These are phyloP conservation scores for Ploceus nigricollis DNA, from an alignment of 2,113 vertebrate species.

Conservation along the genomic window DNA sequence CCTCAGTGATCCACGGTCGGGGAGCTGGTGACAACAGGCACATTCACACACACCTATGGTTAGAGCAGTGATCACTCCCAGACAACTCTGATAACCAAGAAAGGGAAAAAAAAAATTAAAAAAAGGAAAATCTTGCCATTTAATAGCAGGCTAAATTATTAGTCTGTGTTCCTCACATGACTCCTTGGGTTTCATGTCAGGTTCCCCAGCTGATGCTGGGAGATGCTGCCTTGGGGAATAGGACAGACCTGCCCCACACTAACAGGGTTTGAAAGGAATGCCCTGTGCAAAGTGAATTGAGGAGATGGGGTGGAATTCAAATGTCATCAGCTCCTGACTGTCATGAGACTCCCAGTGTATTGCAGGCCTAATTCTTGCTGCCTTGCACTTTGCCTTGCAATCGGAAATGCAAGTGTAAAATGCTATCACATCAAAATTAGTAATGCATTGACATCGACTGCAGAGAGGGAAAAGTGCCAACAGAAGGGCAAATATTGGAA, in stretches of 20 bases:
- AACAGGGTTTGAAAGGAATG: neutral
- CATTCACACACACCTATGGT: neutral
- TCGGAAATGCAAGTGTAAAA: neutral
- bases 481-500: neutral
- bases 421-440: neutral
- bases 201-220: neutral
- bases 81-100: neutral
- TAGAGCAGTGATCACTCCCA: neutral
- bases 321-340: neutral
- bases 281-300: neutral
- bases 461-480: neutral
- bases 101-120: too few species aligned
- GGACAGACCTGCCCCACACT: neutral
- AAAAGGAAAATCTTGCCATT: neutral
- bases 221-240: neutral
- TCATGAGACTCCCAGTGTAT: neutral
- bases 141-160: neutral
- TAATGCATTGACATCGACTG: neutral
- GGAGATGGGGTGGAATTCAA: neutral
- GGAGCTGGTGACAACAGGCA: neutral
- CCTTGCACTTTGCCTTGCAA: neutral
- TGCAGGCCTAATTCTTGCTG: neutral
- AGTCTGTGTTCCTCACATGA: rapidly evolving
- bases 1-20: rapidly evolving
- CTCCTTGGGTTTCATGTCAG: neutral